Evolutionary conservation across 1,140 invertebrate genomes (phyloP), one percentile per base, ranked within the genome.

Genomic region (Panulirus ornatus): DNA sequence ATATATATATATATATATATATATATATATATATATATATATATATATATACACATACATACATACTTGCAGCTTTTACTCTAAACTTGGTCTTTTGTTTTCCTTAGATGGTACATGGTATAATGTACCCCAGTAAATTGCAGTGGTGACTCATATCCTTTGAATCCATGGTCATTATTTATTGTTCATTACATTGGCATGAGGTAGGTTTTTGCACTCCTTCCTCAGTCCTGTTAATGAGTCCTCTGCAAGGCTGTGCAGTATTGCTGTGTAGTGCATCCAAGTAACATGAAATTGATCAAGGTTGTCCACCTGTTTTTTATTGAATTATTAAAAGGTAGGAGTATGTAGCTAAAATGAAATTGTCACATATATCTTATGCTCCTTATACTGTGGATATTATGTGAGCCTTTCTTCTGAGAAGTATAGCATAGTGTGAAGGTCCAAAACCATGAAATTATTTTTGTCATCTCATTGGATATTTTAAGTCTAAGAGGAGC

Each of bases 21-120:
- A 89, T 89, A 89, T 89, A 83, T 70, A 76, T 89, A 73, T 87
- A 84, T 89, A 83, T 89, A 91, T 89, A 75, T 84, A 89, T 83
- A 83, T 91, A 91, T 89, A 88, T 88, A 91, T 88, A 88, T 91
- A 91, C 81, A 36, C 16, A 66, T 83, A 70, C 54, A 90, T 91
- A 63, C 58, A 73, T 84, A 73, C n/a, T n/a, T 84, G 8, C 22
- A 44, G 40, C 27, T 51, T 44, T 47, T 73, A 34, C n/a, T n/a
- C n/a, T n/a, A n/a, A 14, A 19, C 19, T 22, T 14, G 54, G 54
- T 58, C 54, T 19, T 3, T 19, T 58, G 16, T 19, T 58, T 22
- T 19, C 44, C 44, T 11, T 6, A 47, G 44, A 47, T 47, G 44
- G 44, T 47, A 47, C 14, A 14, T 11, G 14, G 3, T 58, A 22